These are phyloP conservation scores for Amphipoea oculea DNA, from an alignment of 2,888 invertebrate species.

Conservation along the genomic window DNA sequence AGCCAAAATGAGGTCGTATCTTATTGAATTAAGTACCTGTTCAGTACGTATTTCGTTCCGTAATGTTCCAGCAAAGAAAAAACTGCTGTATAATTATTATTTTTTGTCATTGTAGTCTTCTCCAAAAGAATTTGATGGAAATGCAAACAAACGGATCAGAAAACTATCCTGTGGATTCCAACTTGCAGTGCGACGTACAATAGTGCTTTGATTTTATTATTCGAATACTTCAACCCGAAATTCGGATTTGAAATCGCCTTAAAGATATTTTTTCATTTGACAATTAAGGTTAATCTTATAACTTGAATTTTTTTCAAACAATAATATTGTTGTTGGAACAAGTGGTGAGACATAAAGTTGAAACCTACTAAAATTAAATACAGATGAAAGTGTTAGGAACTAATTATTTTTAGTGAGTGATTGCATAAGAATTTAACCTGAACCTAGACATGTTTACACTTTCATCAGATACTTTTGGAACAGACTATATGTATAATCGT, in stretches of 20 bases:
- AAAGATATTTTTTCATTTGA: background rate
- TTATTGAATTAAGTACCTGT: constrained; percentile 42
- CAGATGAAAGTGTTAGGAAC: background rate
- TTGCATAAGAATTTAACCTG: background rate
- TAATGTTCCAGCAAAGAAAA: background rate
- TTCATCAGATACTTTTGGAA: background rate
- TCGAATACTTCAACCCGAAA: background rate
- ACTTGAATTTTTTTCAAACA: background rate
- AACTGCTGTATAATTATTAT: background rate
- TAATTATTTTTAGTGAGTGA: no score
- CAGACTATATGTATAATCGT: background rate
- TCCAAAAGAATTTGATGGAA: background rate
- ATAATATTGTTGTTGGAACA: background rate
- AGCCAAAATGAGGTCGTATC: constrained; percentile 29
- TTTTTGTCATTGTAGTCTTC: background rate
- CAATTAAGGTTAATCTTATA: background rate
- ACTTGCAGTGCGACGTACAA: background rate
- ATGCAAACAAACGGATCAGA: background rate
- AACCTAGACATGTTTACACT: background rate
- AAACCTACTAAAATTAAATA: background rate
- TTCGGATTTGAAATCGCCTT: background rate
- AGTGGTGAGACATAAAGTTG: background rate
- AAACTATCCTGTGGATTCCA: background rate
- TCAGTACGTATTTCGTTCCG: constrained; percentile 3
- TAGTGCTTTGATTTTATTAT: background rate